Evolutionary conservation across 2,113 vertebrate species (phyloP).

Genomic region (Eira barbara): DNA sequence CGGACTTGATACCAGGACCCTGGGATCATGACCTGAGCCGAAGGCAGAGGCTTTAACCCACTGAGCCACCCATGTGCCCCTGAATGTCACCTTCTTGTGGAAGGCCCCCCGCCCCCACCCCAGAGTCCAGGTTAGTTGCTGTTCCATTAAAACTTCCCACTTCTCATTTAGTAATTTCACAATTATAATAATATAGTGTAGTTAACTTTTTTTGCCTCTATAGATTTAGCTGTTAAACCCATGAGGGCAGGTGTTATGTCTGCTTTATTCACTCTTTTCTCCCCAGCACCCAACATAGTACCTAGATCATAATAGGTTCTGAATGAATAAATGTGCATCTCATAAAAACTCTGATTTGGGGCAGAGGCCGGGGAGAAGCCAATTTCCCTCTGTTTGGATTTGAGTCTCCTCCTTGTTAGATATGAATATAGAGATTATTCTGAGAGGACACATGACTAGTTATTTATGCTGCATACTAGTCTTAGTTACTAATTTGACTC

Average conservation of each 20-base stretch:
- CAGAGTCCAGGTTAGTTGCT: not conserved
- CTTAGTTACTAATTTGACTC: not conserved
- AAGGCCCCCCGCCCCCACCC: not conserved
- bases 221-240: not conserved
- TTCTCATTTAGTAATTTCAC: not conserved
- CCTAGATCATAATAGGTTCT: not conserved
- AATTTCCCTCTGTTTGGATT: not conserved
- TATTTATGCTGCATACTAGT: not conserved
- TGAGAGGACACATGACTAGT: not conserved
- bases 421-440: not conserved
- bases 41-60: too few species aligned
- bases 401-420: not conserved
- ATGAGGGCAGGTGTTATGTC: not conserved
- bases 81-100: not conserved
- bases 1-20: too few species aligned
- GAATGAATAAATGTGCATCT: not conserved
- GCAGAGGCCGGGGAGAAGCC: not conserved
- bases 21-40: too few species aligned
- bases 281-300: not conserved
- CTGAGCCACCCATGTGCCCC: not conserved
- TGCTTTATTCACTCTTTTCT: not conserved
- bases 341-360: not conserved
- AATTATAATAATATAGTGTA: not conserved
- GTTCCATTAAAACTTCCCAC: not conserved
- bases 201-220: not conserved